Evolutionary conservation across 2,888 invertebrate genomes (phyloP).

Genomic region (Polylopha cassiicola): DNA sequence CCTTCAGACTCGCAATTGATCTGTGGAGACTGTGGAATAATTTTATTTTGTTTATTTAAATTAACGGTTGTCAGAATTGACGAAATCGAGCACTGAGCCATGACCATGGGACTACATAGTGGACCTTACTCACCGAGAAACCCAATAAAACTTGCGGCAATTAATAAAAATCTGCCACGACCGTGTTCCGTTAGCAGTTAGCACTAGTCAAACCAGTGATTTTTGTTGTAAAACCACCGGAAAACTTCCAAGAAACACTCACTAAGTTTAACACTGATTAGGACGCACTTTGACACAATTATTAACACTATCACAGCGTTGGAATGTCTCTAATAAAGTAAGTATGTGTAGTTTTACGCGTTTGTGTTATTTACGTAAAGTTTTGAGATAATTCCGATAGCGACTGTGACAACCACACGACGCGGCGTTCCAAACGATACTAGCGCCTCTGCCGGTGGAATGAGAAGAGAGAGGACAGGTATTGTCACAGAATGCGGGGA

Average conservation of each 20-base stretch:
- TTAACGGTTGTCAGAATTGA: conserved; percentile 9
- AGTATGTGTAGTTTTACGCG: conserved; percentile 40
- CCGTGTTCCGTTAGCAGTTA: conserved; percentile 60
- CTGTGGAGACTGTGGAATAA: no score
- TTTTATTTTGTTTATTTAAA: no score
- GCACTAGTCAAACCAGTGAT: conserved; percentile 59
- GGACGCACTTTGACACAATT: conserved; percentile 43
- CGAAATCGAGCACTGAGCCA: not conserved
- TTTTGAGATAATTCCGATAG: conserved; percentile 43
- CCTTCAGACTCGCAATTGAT: no score
- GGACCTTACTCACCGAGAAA: conserved; percentile 58
- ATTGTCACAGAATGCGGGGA: conserved; percentile 20
- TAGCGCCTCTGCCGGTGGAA: conserved; percentile 41
- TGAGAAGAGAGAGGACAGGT: conserved; percentile 28
- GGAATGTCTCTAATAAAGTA: conserved; percentile 31
- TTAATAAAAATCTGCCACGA: conserved; percentile 47
- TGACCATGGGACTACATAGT: conserved; percentile 55
- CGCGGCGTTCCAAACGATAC: conserved; percentile 44
- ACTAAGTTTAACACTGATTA: conserved; percentile 38
- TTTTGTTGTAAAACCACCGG: conserved; percentile 57
- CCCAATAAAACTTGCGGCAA: conserved; percentile 45
- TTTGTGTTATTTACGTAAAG: conserved; percentile 55
- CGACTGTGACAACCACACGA: conserved; percentile 26
- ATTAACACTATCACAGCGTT: conserved; percentile 50
- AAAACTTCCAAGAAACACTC: conserved; percentile 43